A percentile compares a stretch with the other conserved stretches of the same genome.
phyloP scores from a whole-genome alignment of 2,113 vertebrate species.

The Genyomyrus donnyi region DNA sequence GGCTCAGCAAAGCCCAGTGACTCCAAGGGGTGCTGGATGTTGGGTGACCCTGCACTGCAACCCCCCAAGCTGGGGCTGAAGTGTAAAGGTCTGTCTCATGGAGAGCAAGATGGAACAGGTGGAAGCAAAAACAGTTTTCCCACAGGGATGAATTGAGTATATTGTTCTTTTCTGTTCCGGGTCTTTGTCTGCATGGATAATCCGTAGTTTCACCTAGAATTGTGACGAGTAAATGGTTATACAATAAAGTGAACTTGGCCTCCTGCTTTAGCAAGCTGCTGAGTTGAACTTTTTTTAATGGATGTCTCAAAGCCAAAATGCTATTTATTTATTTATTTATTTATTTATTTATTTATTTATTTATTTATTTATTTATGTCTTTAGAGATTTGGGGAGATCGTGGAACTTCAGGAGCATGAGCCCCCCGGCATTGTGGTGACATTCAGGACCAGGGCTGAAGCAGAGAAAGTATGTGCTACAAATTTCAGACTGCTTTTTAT shows the following conservation, averaged over 20 bases:
- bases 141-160: background rate
- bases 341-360: background rate
- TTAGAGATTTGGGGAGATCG: slow-evolving; percentile 76
- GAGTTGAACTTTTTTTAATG: background rate
- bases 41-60: background rate
- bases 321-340: background rate
- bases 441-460: slow-evolving; percentile 77
- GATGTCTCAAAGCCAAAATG: background rate
- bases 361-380: slow-evolving; percentile 12
- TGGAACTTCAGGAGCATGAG: slow-evolving; percentile 77
- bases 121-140: background rate
- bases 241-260: background rate
- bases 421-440: slow-evolving; percentile 73
- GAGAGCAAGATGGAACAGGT: background rate
- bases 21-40: background rate
- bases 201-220: background rate
- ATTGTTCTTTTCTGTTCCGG: background rate
- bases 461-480: slow-evolving; percentile 69
- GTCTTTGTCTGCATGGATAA: background rate
- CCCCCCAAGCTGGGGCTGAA: background rate
- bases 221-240: background rate
- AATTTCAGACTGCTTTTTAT: no score
- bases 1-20: background rate
- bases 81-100: background rate
- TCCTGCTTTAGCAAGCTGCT: background rate